Percentiles rank a stretch among this genome's conserved stretches.
These are phyloP conservation scores for Crypturellus undulatus DNA, from an alignment of 2,113 vertebrate species.

Conservation along the genomic window DNA sequence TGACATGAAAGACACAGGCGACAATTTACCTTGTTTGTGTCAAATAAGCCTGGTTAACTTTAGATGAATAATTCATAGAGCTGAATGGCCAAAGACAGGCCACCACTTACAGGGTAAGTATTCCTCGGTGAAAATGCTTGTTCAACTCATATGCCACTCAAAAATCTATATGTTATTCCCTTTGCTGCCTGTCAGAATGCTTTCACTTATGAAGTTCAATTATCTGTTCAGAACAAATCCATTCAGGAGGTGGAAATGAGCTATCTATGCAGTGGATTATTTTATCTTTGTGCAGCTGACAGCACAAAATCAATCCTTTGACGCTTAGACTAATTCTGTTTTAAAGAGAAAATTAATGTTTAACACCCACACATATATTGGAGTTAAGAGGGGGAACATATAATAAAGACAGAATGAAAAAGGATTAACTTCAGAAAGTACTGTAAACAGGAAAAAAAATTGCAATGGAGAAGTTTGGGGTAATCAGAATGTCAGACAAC, in stretches of 20 bases:
- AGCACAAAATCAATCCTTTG: neutral
- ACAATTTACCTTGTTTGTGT: neutral
- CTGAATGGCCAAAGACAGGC: neutral
- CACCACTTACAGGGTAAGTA: neutral
- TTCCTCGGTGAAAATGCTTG: neutral
- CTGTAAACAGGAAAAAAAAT: neutral
- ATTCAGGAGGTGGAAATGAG: neutral
- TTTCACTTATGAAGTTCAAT: neutral
- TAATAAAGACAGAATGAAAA: neutral
- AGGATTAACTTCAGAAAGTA: neutral
- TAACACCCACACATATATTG: neutral
- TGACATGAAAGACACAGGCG: neutral
- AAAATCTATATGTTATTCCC: neutral
- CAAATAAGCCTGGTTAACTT: neutral
- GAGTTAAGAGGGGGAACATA: neutral
- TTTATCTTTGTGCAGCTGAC: neutral
- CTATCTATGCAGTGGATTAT: neutral
- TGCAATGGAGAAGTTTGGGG: neutral
- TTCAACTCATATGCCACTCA: neutral
- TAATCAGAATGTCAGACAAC: neutral
- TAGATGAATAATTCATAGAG: neutral
- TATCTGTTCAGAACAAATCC: neutral
- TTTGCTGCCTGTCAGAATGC: neutral
- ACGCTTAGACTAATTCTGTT: neutral
- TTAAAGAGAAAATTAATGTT: neutral